phyloP scores from a whole-genome alignment of 2,797 vertebrate genomes.

The Liparis tanakae region DNA sequence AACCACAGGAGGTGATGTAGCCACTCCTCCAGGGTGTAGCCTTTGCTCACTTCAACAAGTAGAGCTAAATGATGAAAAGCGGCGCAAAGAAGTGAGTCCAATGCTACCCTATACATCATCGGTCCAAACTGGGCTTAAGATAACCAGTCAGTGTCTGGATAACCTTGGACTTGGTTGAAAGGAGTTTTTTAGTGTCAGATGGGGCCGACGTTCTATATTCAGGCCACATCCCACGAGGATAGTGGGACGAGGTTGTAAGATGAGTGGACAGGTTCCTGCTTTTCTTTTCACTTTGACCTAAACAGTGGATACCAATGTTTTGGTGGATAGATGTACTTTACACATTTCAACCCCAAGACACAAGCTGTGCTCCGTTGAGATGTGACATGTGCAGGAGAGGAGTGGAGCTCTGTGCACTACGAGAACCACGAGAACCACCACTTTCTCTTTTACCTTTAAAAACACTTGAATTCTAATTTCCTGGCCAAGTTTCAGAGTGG shows the following conservation, averaged over 20 bases:
- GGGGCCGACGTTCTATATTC: not conserved
- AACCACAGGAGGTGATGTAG: not conserved
- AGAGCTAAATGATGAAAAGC: too few relatives aligned
- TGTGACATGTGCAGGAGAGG: not conserved
- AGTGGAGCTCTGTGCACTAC: too few relatives aligned
- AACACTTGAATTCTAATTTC: not conserved
- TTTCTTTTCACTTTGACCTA: too few relatives aligned
- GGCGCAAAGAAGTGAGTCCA: not conserved
- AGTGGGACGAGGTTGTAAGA: too few relatives aligned
- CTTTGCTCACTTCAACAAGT: too few relatives aligned
- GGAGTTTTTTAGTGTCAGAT: not conserved
- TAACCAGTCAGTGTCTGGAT: not conserved
- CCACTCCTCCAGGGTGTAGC: not conserved
- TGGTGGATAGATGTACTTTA: too few relatives aligned
- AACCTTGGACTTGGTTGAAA: not conserved
- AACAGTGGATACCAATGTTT: too few relatives aligned
- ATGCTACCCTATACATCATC: not conserved
- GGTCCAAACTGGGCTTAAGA: not conserved
- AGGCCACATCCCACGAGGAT: not conserved
- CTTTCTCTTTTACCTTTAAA: not conserved
- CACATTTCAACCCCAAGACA: too few relatives aligned
- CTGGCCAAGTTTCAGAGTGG: not conserved
- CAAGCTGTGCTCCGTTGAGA: too few relatives aligned
- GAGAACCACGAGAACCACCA: not conserved
- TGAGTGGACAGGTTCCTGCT: too few relatives aligned